Evolutionary conservation across 2,113 vertebrate genomes (phyloP).

Genomic region (Myotis davidii): DNA sequence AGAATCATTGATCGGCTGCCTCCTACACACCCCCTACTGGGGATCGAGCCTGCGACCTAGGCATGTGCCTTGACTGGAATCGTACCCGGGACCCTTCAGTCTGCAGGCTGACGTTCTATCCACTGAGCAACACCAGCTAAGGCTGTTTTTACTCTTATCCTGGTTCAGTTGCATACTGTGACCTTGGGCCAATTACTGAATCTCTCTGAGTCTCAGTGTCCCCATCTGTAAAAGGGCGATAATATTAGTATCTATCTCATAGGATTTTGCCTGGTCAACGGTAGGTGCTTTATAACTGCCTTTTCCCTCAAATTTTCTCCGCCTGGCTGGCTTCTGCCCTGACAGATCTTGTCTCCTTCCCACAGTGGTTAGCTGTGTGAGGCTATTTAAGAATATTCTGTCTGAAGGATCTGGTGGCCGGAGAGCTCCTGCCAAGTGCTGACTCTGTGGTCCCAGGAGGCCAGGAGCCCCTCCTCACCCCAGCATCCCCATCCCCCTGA

Average conservation of each 20-base stretch:
- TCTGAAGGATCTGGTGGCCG: background rate
- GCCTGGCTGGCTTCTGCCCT: background rate
- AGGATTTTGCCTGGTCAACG: background rate
- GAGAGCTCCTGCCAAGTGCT: background rate
- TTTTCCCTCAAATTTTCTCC: background rate
- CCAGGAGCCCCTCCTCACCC: background rate
- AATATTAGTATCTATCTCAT: background rate
- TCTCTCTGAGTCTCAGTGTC: conserved; percentile 4
- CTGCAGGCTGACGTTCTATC: too few relatives aligned
- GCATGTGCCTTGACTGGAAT: too few relatives aligned
- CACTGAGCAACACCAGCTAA: too few relatives aligned
- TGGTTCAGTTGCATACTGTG: background rate
- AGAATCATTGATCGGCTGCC: too few relatives aligned
- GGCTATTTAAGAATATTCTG: background rate
- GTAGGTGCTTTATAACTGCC: background rate
- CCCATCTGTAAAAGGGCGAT: background rate
- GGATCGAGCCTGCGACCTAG: too few relatives aligned
- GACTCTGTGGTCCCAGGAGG: background rate
- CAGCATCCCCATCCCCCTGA: too few relatives aligned
- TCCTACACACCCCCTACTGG: too few relatives aligned
- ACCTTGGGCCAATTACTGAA: background rate
- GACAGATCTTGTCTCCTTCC: background rate
- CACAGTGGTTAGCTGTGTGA: background rate
- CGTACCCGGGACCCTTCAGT: too few relatives aligned
- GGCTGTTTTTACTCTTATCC: background rate